Evolutionary conservation across 1,140 invertebrate species (phyloP).

Genomic region (Leguminivora glycinivorella): DNA sequence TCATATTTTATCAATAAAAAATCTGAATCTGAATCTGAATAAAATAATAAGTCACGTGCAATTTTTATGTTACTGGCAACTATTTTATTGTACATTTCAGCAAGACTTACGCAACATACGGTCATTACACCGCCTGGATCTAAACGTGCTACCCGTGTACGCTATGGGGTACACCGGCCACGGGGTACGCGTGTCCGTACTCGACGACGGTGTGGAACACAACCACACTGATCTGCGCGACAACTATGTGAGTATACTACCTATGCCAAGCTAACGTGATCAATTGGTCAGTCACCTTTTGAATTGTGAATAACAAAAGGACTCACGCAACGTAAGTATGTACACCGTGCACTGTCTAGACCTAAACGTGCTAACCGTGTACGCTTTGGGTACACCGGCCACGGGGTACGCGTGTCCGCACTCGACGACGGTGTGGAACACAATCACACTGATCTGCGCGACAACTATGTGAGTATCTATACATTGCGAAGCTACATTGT

Average conservation of each 20-base stretch:
- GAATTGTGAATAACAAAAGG: no score
- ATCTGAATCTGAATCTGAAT: no score
- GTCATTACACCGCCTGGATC: conserved; percentile 83
- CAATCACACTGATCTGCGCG: conserved; percentile 87
- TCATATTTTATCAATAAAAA: no score
- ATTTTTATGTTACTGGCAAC: not conserved
- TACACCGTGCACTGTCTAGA: no score
- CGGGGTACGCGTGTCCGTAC: conserved; percentile 88
- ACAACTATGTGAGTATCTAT: conserved; percentile 91
- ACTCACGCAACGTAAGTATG: no score
- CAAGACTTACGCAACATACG: conserved; percentile 82
- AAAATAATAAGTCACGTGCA: no score
- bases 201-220: conserved; percentile 93
- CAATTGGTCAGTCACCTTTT: no score
- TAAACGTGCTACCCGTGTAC: conserved; percentile 90
- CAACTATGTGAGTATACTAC: conserved; percentile 92
- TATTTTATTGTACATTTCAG: conserved; percentile 65
- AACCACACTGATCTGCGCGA: conserved; percentile 87
- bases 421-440: conserved; percentile 93
- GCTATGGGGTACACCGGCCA: conserved; percentile 87
- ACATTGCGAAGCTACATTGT: no score
- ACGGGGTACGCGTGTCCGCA: conserved; percentile 88
- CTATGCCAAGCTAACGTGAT: no score
- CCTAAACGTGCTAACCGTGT: conserved; percentile 89
- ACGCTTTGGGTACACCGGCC: conserved; percentile 88